Evolutionary conservation across 2,113 vertebrate species (phyloP), one percentile per base, ranked within the genome.

Genomic region (Menidia beryllina): DNA sequence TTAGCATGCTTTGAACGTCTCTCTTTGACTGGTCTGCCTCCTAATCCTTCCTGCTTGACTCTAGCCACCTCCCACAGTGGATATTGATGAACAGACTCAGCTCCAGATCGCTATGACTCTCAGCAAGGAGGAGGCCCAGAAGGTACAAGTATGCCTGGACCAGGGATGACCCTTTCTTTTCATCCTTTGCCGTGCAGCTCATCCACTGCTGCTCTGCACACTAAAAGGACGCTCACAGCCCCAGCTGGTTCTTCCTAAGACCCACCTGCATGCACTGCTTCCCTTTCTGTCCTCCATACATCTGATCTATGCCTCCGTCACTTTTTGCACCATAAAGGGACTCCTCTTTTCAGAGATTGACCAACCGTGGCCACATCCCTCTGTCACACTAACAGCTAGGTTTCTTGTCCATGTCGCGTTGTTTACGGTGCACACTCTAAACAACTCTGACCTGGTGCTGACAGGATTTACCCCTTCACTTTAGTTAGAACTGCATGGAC

Each of bases 1-100:
- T 39, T 21, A 66, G 41, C 15, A 20, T 69, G 41, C n/a, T 56
- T 70, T 55, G 0, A 50, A 54, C 14, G 21, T 51, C 70, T 67
- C 36, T 45, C 15, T 72, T 52, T 77, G 68, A 77, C 71, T 61
- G 39, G 51, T 58, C 73, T 48, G 71, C 49, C 64, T 75, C 53
- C 69, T 84, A 73, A 86, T 81, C 38, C 65, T 67, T 68, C 69
- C 81, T 82, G 69, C 83, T 90, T 79, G 75, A 79, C 71, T 77
- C 54, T 81, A 93, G 93, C 90, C 84, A 13, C 83, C 91, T 78
- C 86, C 86, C 61, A 79, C 82, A 55, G 77, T 89, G 92, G 94
- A 93, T 77, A 95, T 95, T 79, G 97, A 98, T 0, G 97, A 99
- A 90, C 96, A 98, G 91, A 92, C 95, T 25, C 96, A 98, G 85